A percentile compares a stretch with the other conserved stretches of the same genome.
Conservation (phyloP, 2,797 vertebrate genomes). For the Sphaeramia orbicularis region DNA sequence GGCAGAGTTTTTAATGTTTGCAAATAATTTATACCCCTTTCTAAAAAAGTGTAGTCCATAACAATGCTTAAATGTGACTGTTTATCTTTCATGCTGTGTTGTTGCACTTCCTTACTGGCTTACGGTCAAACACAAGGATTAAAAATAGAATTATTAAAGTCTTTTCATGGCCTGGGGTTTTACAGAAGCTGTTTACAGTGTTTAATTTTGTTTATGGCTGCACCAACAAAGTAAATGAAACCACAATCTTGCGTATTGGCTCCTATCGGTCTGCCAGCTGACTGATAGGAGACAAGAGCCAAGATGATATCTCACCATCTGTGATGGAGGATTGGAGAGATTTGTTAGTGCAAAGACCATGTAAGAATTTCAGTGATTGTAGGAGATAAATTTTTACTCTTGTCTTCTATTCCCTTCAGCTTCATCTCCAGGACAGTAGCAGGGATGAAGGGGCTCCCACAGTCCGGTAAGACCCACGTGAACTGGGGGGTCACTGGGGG, state of each 20-base stretch:
- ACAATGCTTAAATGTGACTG: too few species aligned
- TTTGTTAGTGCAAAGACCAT: neutral
- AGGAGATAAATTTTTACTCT: neutral
- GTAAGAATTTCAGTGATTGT: conserved; percentile 7
- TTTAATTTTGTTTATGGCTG: conserved; percentile 29
- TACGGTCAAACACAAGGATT: too few species aligned
- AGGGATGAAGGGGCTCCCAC: conserved; percentile 72
- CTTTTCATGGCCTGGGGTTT: neutral
- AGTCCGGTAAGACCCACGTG: conserved; percentile 69
- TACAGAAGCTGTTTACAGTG: neutral
- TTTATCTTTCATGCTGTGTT: too few species aligned
- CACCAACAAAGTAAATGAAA: conserved; percentile 16
- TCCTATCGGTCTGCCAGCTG: conserved; percentile 36
- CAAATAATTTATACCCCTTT: too few species aligned
- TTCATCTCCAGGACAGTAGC: conserved; percentile 66
- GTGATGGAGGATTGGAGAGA: conserved; percentile 9
- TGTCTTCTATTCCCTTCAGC: neutral
- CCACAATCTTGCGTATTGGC: conserved; percentile 51
- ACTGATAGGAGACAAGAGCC: conserved; percentile 2
- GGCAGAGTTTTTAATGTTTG: too few species aligned
- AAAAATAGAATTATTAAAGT: too few species aligned
- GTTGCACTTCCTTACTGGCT: too few species aligned
- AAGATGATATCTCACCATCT: conserved; percentile 28
- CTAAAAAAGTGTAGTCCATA: too few species aligned
- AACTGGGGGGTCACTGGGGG: conserved; percentile 58